Evolutionary conservation across 1,140 invertebrate genomes (phyloP), one percentile per base, ranked within the genome.

Genomic region (Asobara japonica): DNA sequence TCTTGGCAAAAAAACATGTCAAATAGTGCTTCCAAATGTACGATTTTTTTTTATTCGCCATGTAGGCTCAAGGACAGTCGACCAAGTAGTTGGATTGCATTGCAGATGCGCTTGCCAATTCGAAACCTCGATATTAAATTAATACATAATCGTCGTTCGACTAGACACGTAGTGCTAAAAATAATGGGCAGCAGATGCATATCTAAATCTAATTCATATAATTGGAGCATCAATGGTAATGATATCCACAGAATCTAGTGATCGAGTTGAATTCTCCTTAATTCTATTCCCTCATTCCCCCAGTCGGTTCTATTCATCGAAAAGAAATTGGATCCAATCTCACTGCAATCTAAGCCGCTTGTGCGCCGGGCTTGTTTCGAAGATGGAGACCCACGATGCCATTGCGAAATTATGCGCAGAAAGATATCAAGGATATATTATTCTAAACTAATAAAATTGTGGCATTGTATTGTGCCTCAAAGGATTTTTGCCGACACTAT

Each of bases 271-370:
- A 61, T 69, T 61, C 33, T 33, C 16, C 20, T 25, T n/a, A 18
- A 66, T 66, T 66, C 38, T 25, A 56, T 56, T 56, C 22, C 13
- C 4, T 25, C n/a, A 5, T 20, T 36, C 62, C 3, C 33, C 4
- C 27, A 10, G 13, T 29, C 30, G 11, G 33, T 36, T 71, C 73
- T 60, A 72, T 80, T 82, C 81, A 80, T 82, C 78, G 77, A 74
- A 71, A 80, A 79, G 80, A 78, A 82, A 82, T 82, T 80, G 74
- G 78, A 82, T 80, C 80, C 76, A 80, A 82, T 83, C 78, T 76
- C 76, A 78, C 79, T 78, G 75, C 72, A 80, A 83, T 82, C 80
- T 51, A 56, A 56, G 33, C 38, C 20, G 20, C 64, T 56, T 56
- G 51, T 20, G 45, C 6, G 4, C 16, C 22, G 22, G 22, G 51